Base-by-base conservation (phyloP, 2,888 invertebrate species). In the Eudemis profundana region DNA sequence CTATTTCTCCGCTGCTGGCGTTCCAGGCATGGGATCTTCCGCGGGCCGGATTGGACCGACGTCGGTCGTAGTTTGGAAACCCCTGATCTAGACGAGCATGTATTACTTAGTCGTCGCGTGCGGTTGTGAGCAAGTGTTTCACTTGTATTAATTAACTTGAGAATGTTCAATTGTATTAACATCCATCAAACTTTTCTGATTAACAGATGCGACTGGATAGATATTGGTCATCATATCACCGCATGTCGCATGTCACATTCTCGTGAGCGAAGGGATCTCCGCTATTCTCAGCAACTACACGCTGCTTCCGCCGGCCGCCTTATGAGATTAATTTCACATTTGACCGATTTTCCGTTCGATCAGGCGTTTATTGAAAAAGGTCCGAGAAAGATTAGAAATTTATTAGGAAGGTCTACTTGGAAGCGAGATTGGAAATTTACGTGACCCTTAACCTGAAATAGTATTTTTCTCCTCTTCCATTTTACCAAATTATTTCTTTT, bases 371-470 rank as follows among this genome's bases (percentile, higher is more conserved):
- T 75, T 76, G 76, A 73, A 78, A 73, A 74, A 77, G 77, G 77
- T 74, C 73, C 68, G 61, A 50, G 49, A 61, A 60, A 73, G 74
- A 81, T 81, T 82, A 78, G 72, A 78, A 81, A 81, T 78, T 79
- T 80, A 81, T 81, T 78, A 60, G 77, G 71, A 74, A 77, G 73
- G 76, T 46, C 70, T 70, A 71, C 74, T 74, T 73, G 68, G 68
- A 72, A 72, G 78, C 68, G 70, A 66, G 67, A 75, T 77, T 74
- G 69, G 70, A 70, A 70, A 63, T 59, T 44, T 50, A 53, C 47
- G 53, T 42, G 61, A 54, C 65, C 51, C 40, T 57, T 33, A 27
- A 42, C 42, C 47, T 66, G 53, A 49, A 59, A 59, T 40, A 36
- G 36, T 50, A 27, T 4, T 29, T 54, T 54, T 17, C 17, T 42